Evolutionary conservation across 2,113 vertebrate genomes (phyloP).

Genomic region (Desmodus rotundus): DNA sequence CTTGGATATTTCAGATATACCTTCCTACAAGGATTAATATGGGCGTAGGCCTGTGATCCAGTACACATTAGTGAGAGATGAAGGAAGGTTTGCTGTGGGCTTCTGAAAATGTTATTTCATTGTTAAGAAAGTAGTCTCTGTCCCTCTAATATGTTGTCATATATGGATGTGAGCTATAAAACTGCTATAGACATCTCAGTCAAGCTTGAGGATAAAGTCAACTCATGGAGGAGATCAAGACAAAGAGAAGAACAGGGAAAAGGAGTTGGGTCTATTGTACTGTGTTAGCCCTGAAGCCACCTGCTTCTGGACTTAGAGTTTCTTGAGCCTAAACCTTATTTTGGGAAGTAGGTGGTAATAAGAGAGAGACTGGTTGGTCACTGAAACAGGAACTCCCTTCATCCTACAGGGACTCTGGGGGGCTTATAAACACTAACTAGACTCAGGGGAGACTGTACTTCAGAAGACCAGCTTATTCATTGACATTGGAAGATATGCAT

Average conservation of each 20-base stretch:
- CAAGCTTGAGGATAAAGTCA: not conserved
- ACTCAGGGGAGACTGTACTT: not conserved
- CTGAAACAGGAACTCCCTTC: not conserved
- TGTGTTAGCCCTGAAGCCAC: not conserved
- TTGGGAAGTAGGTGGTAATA: not conserved
- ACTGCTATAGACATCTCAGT: not conserved
- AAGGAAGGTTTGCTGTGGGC: not conserved
- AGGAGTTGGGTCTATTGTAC: not conserved
- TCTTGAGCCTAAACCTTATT: constrained; percentile 2
- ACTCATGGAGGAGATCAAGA: not conserved
- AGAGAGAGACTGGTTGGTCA: not conserved
- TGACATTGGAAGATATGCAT: not conserved
- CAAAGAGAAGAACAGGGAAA: not conserved
- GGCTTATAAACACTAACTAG: not conserved
- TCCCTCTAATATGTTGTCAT: not conserved
- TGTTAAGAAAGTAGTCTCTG: not conserved
- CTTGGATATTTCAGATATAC: not conserved
- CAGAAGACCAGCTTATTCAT: not conserved
- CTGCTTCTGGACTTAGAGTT: not conserved
- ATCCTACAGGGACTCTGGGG: not conserved
- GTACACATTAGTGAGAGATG: not conserved
- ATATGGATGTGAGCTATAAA: not conserved
- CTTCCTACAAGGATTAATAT: not conserved
- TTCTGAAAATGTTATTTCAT: not conserved
- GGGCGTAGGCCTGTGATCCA: not conserved